Base-by-base conservation (phyloP, 2,888 invertebrate species). In the Anodontia alba region DNA sequence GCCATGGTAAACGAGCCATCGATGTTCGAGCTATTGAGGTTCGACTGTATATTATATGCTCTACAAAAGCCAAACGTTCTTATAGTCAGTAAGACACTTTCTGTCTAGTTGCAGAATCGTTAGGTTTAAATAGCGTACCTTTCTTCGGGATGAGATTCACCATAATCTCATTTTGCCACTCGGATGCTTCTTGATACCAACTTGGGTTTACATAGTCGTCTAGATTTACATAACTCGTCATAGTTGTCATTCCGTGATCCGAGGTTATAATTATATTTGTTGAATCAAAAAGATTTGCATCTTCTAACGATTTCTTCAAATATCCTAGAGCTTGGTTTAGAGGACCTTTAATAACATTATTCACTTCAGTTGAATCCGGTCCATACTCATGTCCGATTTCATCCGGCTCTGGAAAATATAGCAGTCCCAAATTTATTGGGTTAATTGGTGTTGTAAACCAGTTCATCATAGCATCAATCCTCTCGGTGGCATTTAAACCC, bases 321-420 rank as follows among this genome's bases (percentile, higher is more conserved):
- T 96, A 96, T 73, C 94, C 94, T 31, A 94, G 87, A 2, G 92
- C 54, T 0, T 96, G 96, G 5, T 96, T 92, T 82, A 95, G 95
- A 83, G 96, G 96, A 12, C 91, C 80, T 38, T 12, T 5, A 8
- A 38, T 38, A 12, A 38, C 38, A 38, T 38, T 12, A 12, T 38
- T 38, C 23, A 94, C 85, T 70, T 93, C 87, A 36, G 83, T 81
- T 23, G 93, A 92, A 72, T 94, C 91, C 15, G 95, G 94, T n/a
- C 95, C 97, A 90, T 95, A 95, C 0, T 90, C 93, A 93, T 97
- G 97, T 0, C 96, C 96, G 77, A 88, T 81, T 0, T 95, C 94
- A 93, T 97, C 97, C 0, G 97, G 97, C 89, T 97, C 96, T 88
- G 96, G 96, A 89, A 96, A 96, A 91, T 97, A 97, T 57, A 96